A percentile compares a stretch with the other conserved stretches of the same genome.
Conservation (phyloP, 2,888 invertebrate genomes). For the Monopis laevigella region DNA sequence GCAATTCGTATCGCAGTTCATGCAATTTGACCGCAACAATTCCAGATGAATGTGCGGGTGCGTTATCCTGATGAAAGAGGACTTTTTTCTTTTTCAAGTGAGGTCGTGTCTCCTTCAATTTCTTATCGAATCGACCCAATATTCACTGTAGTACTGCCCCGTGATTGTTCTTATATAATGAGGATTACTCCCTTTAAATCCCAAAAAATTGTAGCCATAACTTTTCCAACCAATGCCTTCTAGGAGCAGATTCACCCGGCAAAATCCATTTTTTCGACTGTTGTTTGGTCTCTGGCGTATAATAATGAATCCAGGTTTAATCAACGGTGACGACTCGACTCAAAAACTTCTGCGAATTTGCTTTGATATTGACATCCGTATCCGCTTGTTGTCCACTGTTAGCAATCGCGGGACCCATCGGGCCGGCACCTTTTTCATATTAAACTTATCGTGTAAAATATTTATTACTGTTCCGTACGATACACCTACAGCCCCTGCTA, state of each 20-base stretch:
- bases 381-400: slow-evolving; percentile 7
- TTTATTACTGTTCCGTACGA: slow-evolving; percentile 5
- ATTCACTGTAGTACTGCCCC: slow-evolving; percentile 19
- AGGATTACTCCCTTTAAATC: slow-evolving; percentile 20
- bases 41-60: slow-evolving; percentile 13
- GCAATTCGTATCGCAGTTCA: slow-evolving; percentile 17
- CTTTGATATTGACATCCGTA: slow-evolving; percentile 4
- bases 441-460: too few species aligned
- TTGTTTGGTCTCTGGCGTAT: slow-evolving; percentile 11
- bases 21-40: slow-evolving; percentile 13
- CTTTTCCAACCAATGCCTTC: slow-evolving; percentile 21
- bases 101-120: slow-evolving; percentile 18
- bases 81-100: slow-evolving; percentile 17
- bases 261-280: slow-evolving; percentile 5
- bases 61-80: slow-evolving; percentile 23
- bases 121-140: slow-evolving; percentile 18
- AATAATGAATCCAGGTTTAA: slow-evolving; percentile 12
- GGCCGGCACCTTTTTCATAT: slow-evolving; percentile 12
- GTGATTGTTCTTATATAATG: slow-evolving; percentile 21
- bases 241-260: slow-evolving; percentile 17
- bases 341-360: slow-evolving; percentile 7
- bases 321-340: slow-evolving; percentile 12
- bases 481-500: slow-evolving; percentile 2
- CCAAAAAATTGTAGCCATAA: slow-evolving; percentile 23
- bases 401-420: slow-evolving; percentile 13